These are phyloP conservation scores for Arremon brunneinucha DNA, from an alignment of 2,797 vertebrate species.

Conservation along the genomic window DNA sequence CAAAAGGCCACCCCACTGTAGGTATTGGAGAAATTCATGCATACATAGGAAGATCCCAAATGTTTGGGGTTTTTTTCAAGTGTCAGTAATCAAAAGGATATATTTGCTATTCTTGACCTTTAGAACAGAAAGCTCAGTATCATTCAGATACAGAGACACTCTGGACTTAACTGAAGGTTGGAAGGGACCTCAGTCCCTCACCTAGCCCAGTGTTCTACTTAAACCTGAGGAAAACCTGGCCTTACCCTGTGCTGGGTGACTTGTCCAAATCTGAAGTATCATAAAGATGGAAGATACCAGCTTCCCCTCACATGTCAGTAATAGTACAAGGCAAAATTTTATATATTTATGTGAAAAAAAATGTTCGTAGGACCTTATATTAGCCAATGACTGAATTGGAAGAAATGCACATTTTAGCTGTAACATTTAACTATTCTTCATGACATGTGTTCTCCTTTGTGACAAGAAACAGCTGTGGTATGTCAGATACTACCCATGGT, in stretches of 20 bases:
- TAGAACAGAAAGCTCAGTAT: background rate
- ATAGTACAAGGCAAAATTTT: background rate
- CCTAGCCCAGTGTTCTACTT: background rate
- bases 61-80: accelerated
- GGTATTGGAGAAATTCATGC: background rate
- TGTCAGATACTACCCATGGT: background rate
- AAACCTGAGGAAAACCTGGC: background rate
- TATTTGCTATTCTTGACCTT: background rate
- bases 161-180: background rate
- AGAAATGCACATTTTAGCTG: background rate
- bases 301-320: background rate
- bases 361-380: background rate
- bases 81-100: background rate
- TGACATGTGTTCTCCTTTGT: background rate
- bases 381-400: background rate
- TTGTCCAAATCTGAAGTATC: background rate
- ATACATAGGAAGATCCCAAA: background rate
- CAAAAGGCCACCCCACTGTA: background rate
- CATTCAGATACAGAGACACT: background rate
- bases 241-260: background rate
- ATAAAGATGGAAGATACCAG: background rate
- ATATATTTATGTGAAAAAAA: background rate
- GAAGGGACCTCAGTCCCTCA: background rate
- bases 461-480: background rate
- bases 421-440: background rate